phyloP scores from a whole-genome alignment of 37 sponge, comb jelly and placozoan species.

The Mnemiopsis leidyi region DNA sequence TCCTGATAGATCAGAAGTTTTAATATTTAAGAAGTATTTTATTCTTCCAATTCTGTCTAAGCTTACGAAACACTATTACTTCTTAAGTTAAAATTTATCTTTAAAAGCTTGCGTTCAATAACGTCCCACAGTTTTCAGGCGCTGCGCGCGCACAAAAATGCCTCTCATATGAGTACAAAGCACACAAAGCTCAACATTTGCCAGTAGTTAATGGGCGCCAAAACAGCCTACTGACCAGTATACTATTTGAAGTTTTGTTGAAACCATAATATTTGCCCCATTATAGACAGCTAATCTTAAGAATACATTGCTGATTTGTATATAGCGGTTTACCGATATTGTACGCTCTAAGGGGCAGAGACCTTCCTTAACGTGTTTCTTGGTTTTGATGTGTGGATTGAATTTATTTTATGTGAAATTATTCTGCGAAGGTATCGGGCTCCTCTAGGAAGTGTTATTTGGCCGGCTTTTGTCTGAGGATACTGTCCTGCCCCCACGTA shows the following conservation, averaged over 20 bases:
- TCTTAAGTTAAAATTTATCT: background rate
- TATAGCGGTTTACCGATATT: slow-evolving; percentile 36
- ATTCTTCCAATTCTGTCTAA: slow-evolving; percentile 1
- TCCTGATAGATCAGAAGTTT: slow-evolving; percentile 65
- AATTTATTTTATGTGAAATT: background rate
- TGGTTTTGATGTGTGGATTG: background rate
- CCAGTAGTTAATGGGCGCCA: background rate
- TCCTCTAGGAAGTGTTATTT: background rate
- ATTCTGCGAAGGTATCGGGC: background rate
- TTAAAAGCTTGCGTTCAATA: background rate
- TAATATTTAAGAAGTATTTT: slow-evolving; percentile 65
- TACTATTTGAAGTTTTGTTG: background rate
- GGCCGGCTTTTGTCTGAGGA: background rate
- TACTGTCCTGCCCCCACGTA: background rate
- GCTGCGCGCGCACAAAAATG: background rate
- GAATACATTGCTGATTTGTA: background rate
- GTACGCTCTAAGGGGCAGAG: background rate
- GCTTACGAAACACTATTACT: slow-evolving; percentile 8
- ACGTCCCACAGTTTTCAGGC: background rate
- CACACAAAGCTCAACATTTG: background rate
- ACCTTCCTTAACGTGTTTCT: background rate
- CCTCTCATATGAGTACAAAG: background rate
- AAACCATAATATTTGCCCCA: background rate
- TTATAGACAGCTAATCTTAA: background rate
- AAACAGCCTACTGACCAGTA: background rate